phyloP scores from a whole-genome alignment of 2,888 invertebrate genomes.

The Hylaea fasciaria region DNA sequence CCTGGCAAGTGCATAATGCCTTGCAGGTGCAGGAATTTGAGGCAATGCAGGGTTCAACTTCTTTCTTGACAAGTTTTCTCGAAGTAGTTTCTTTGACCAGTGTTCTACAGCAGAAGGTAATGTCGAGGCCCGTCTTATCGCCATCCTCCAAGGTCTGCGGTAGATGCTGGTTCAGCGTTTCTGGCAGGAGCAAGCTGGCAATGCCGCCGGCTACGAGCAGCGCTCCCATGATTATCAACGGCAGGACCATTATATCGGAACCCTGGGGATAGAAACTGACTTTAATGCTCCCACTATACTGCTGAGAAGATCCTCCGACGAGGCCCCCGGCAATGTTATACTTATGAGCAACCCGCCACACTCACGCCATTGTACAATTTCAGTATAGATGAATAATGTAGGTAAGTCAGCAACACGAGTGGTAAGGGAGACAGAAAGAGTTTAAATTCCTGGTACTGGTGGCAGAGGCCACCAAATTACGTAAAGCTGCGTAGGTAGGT shows the following conservation, averaged over 20 bases:
- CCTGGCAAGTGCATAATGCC: slow-evolving; percentile 64
- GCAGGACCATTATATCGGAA: slow-evolving; percentile 90
- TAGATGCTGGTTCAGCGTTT: slow-evolving; percentile 91
- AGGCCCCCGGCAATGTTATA: no score
- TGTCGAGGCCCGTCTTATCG: slow-evolving; percentile 87
- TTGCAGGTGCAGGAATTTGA: slow-evolving; percentile 50
- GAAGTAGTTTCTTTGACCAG: slow-evolving; percentile 84
- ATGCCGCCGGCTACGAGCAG: slow-evolving; percentile 90
- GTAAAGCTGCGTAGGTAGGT: no score
- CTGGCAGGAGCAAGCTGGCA: slow-evolving; percentile 90
- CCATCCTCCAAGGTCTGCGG: slow-evolving; percentile 93
- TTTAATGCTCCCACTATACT: no score
- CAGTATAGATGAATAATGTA: no score
- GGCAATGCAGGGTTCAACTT: slow-evolving; percentile 50
- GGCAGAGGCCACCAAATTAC: no score
- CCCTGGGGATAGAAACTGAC: slow-evolving; percentile 82
- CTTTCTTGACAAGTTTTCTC: slow-evolving; percentile 40
- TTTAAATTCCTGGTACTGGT: no score
- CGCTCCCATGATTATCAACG: slow-evolving; percentile 92
- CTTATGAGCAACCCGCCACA: no score
- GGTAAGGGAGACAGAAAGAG: no score
- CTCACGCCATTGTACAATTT: no score
- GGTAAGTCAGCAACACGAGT: no score
- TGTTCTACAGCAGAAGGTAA: slow-evolving; percentile 89
- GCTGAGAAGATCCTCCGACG: no score